Evolutionary conservation across 2,797 vertebrate species (phyloP), one percentile per base, ranked within the genome.

Genomic region (Oceanodroma leucorhoa): DNA sequence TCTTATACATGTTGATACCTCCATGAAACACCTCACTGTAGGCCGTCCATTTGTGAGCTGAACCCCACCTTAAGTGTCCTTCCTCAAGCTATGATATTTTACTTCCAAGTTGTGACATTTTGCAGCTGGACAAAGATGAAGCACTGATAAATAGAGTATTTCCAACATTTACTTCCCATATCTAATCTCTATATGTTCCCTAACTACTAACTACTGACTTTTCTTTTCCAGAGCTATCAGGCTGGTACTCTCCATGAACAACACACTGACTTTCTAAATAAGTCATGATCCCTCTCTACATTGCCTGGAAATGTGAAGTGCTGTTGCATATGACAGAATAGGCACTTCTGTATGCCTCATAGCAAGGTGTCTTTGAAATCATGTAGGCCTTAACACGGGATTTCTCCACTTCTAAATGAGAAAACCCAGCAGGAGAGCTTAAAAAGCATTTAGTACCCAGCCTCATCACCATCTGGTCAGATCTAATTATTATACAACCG

Each of bases 401-500:
- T 92, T 94, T 96, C 83, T 96, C 79, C 67, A 53, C 82, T 92
- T 93, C 84, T 69, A 94, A 97, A 96, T 94, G 94, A 96, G 85
- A 89, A 96, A 97, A 73, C 89, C 50, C 95, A 96, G 95, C 94
- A 96, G 85, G 93, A 97, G 94, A 96, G 80, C 96, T 97, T 96
- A 93, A 96, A 96, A 97, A 95, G 93, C 94, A 95, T 95, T 95
- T 93, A 90, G 85, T 94, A 94, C 77, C 84, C 83, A 66, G 90
- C 81, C 89, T 97, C 96, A 97, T 94, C 90, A 94, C 98, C 98
- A 98, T 98, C 98, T 98, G 98, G 97, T 97, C 97, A 98, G 79
- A 98, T 97, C 97, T 96, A 95, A 98, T 98, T 98, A 97, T 95
- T 94, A 94, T 88, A 97, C 93, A 98, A 95, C 95, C 66, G 85